These are phyloP conservation scores for Hartigia nigra DNA, from an alignment of 2,888 invertebrate species.

Conservation along the genomic window DNA sequence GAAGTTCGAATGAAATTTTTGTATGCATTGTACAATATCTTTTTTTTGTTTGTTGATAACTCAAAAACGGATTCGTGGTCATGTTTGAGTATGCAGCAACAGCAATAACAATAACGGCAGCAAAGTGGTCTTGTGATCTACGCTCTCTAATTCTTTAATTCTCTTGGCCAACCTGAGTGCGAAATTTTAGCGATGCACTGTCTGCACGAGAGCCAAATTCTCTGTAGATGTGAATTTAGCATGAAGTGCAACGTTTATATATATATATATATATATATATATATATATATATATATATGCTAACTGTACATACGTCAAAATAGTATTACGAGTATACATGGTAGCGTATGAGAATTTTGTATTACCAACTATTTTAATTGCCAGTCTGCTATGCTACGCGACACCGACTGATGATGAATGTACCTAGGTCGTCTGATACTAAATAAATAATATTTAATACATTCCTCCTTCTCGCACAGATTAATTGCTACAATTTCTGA, in stretches of 20 bases:
- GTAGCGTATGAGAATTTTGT: slow-evolving; percentile 34
- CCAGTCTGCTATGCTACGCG: slow-evolving; percentile 40
- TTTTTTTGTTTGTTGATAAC: neutral
- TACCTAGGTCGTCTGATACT: slow-evolving; percentile 44
- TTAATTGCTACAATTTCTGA: neutral
- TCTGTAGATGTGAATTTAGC: neutral
- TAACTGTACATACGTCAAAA: slow-evolving; percentile 41
- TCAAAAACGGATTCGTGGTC: neutral
- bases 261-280: slow-evolving; percentile 29
- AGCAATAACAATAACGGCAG: neutral
- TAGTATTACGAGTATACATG: slow-evolving; percentile 50
- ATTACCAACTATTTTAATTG: slow-evolving; percentile 46
- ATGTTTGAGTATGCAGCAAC: neutral
- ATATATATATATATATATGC: slow-evolving; percentile 24
- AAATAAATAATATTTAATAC: slow-evolving; percentile 50
- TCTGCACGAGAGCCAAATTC: neutral
- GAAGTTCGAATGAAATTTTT: neutral
- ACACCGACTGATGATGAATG: slow-evolving; percentile 52
- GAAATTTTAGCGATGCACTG: neutral
- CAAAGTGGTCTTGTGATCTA: neutral
- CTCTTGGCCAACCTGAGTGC: neutral
- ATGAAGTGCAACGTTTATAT: slow-evolving; percentile 19
- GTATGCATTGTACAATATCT: neutral
- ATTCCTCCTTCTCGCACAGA: neutral
- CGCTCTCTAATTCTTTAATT: neutral